Evolutionary conservation across 2,888 invertebrate genomes (phyloP).

Genomic region (Cerastoderma edule): DNA sequence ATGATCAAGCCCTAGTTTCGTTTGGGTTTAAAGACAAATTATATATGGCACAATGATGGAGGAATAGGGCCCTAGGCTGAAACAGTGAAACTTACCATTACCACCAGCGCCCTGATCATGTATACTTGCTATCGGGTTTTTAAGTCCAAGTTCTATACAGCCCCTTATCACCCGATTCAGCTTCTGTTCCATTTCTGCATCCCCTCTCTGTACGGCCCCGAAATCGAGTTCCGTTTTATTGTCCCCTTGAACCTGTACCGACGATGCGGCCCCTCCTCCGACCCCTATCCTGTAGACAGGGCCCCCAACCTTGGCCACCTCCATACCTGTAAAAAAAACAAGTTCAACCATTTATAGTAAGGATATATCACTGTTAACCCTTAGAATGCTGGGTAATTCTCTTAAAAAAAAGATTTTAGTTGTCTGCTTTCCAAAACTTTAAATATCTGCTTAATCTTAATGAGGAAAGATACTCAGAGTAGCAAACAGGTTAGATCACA

Average conservation of each 20-base stretch:
- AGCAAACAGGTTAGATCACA: too few species aligned
- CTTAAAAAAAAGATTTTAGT: too few species aligned
- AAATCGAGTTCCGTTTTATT: slow-evolving; percentile 94
- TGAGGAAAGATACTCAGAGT: too few species aligned
- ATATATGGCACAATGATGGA: too few species aligned
- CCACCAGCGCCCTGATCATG: slow-evolving; percentile 99
- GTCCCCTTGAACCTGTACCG: slow-evolving; percentile 96
- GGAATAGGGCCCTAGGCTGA: too few species aligned
- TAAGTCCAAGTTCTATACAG: slow-evolving; percentile 92
- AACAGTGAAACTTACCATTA: slow-evolving; percentile 84
- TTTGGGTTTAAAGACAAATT: not conserved
- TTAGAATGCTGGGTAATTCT: too few species aligned
- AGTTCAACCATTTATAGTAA: too few species aligned
- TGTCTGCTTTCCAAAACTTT: too few species aligned
- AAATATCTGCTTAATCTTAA: too few species aligned
- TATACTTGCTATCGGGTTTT: slow-evolving; percentile 95
- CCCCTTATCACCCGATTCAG: slow-evolving; percentile 96
- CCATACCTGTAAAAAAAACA: slow-evolving; percentile 88
- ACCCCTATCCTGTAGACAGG: slow-evolving; percentile 99
- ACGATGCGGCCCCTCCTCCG: slow-evolving; percentile 99
- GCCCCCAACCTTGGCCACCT: slow-evolving; percentile 97
- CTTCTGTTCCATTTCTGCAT: slow-evolving; percentile 99
- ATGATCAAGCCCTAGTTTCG: too few species aligned
- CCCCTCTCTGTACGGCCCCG: slow-evolving; percentile 97
- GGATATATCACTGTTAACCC: too few species aligned